Evolutionary conservation across 2,113 vertebrate species (phyloP).

Genomic region (Enhydra lutris): DNA sequence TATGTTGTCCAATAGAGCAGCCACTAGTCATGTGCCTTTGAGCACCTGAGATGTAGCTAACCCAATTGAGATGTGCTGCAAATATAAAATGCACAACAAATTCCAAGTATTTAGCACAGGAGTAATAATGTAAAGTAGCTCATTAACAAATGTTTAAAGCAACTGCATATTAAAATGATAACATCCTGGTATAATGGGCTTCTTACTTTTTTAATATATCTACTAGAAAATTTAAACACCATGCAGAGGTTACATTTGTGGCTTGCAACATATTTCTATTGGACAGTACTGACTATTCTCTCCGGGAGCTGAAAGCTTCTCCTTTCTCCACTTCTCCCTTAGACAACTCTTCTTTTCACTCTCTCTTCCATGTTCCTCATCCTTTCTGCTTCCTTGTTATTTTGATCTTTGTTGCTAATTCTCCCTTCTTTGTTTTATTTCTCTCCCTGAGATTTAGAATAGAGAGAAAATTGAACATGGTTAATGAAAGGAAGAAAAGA

Average conservation of each 20-base stretch:
- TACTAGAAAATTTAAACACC: background rate
- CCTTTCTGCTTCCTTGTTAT: background rate
- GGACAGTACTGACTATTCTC: background rate
- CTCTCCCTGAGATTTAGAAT: background rate
- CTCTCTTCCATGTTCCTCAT: background rate
- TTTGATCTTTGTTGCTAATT: background rate
- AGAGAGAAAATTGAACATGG: background rate
- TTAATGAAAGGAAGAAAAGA: too few relatives aligned
- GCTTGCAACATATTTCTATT: background rate
- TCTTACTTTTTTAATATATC: background rate
- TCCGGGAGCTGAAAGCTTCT: background rate
- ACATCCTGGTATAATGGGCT: background rate
- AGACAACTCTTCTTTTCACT: background rate
- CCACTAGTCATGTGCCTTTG: background rate
- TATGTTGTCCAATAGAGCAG: background rate
- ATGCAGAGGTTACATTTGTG: background rate
- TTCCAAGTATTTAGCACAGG: background rate
- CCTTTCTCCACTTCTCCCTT: background rate
- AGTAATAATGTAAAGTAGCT: background rate
- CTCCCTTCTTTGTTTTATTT: background rate
- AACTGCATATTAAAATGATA: background rate
- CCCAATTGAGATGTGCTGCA: background rate
- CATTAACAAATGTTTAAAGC: background rate
- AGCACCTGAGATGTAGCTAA: background rate
- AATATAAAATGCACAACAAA: background rate